Evolutionary conservation across 1,140 invertebrate species (phyloP).

Genomic region (Pseudoatta argentina): DNA sequence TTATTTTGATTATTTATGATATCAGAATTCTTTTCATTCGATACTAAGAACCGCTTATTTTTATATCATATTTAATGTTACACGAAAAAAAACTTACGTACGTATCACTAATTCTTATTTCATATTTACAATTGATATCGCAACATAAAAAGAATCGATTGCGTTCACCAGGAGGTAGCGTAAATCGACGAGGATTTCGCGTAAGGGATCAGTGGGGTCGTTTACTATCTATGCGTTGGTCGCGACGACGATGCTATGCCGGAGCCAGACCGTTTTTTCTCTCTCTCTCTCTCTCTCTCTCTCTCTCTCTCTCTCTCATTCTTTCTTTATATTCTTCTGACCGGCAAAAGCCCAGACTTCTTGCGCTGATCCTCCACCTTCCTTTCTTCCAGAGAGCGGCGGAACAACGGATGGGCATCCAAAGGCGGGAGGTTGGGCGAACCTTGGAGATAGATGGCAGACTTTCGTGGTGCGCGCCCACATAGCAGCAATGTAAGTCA

Average conservation of each 20-base stretch:
- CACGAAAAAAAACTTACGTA: background rate
- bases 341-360: conserved; percentile 35
- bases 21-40: background rate
- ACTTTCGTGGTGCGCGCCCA: conserved; percentile 81
- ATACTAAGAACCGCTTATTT: background rate
- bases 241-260: conserved; percentile 15
- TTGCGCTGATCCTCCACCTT: background rate
- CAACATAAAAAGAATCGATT: background rate
- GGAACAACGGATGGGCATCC: conserved; percentile 72
- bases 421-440: conserved; percentile 65
- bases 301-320: background rate
- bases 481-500: conserved; percentile 85
- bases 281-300: background rate
- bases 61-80: background rate
- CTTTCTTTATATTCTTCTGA: background rate
- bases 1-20: background rate
- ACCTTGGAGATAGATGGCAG: conserved; percentile 81
- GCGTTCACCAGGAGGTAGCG: conserved; percentile 1
- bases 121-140: conserved; percentile 8
- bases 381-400: conserved; percentile 25
- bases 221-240: conserved; percentile 39
- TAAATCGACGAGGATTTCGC: conserved; percentile 39
- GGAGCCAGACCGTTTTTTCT: background rate
- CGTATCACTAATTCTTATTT: conserved; percentile 1
- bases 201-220: conserved; percentile 14